Evolutionary conservation across 2,113 vertebrate species (phyloP), one percentile per base, ranked within the genome.

Genomic region (Saguinus midas): DNA sequence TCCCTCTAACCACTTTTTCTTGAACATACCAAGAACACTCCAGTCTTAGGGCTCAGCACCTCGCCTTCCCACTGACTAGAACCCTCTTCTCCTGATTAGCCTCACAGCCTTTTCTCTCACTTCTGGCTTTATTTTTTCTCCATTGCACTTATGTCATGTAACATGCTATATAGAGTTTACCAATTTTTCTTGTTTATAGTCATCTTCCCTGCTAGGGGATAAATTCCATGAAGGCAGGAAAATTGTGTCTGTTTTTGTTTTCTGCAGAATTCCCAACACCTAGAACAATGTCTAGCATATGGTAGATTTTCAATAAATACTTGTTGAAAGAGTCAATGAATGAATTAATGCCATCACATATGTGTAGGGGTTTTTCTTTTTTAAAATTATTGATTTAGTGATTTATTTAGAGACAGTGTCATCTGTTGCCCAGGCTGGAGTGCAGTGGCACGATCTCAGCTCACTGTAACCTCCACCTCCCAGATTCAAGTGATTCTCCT

Each of bases 11-110:
- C 5, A 21, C 20, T 21, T 73, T 8, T 72, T 50, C 52, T 66
- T 37, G 16, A 66, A 35, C 27, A 25, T 25, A 7, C 1, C 0
- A 10, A 50, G 12, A 25, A 52, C 5, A 6, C 5, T 21, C 37
- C 25, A 21, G 17, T 8, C 25, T 37, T 29, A 55, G 6, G 14
- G 18, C 45, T 87, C 27, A 48, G 52, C 23, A 21, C 12, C 29
- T 3, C 10, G 27, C 21, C 20, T 73, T 35, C 6, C n/a, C 18
- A 50, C 66, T 50, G 16, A n/a, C 55, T n/a, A 29, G 25, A 48
- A 40, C 3, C 7, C 81, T 50, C n/a, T 52, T 40, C 8, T 13
- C 37, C 29, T 9, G 14, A 20, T 20, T 70, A 75, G 20, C 29
- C 29, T 29, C 75, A 10, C 1, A 55, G 75, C n/a, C 52, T 91